Evolutionary conservation across 2,888 invertebrate genomes (phyloP), one percentile per base, ranked within the genome.

Genomic region (Phasia obesa): DNA sequence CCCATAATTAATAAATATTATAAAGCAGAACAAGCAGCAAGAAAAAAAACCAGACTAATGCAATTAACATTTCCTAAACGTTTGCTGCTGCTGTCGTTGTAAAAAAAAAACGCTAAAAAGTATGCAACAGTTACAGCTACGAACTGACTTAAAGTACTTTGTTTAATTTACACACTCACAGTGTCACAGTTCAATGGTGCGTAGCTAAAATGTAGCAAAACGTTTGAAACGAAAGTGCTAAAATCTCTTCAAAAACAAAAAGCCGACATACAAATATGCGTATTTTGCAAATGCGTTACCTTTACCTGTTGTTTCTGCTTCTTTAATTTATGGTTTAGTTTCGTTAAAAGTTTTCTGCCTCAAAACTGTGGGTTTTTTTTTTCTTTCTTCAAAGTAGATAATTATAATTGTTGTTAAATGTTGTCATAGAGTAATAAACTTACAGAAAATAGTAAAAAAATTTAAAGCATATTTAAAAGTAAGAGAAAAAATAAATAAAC

Each of bases 171-270:
- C 53, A 70, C 51, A 77, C 60, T 77, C 77, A 47, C 42, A 38
- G 79, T 80, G 79, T 80, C 79, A 80, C 79, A 80, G 79, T 80
- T 80, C 79, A 80, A 80, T 80, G 79, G 67, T 80, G 79, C 79
- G 79, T 80, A 80, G 49, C 23, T 67, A 71, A 64, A 62, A 47
- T n/a, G 51, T 59, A 60, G 27, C 44, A 64, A 51, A 80, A 74
- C 79, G 60, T 47, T 79, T 79, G 67, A 79, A 59, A 67, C 44
- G 64, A 38, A 17, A 80, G 73, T 80, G 79, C 74, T 73, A 80
- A 80, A 80, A 80, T 67, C 79, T 60, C 2, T 38, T 60, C n/a
- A n/a, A 51, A 74, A 80, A 74, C 47, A 35, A 42, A 71, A 67
- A 19, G 65, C 79, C 79, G 79, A 23, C 64, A 21, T 19, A 42